phyloP scores from a whole-genome alignment of 2,888 invertebrate species.

The Lasioglossum villosulum region DNA sequence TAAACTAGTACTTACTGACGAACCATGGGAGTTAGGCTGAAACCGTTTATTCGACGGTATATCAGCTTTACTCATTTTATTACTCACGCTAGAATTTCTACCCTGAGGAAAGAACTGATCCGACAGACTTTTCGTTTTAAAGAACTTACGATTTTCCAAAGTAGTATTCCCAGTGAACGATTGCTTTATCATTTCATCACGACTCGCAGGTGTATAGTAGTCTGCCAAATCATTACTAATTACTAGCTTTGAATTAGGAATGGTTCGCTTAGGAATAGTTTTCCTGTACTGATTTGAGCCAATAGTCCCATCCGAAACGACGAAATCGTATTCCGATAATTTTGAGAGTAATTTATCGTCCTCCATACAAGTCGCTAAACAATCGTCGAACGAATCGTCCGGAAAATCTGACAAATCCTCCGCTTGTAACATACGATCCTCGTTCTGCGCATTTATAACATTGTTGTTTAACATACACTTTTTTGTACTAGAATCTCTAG shows the following conservation, averaged over 20 bases:
- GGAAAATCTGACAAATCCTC: slow-evolving; percentile 48
- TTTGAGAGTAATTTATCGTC: slow-evolving; percentile 62
- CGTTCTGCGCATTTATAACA: background rate
- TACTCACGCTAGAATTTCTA: slow-evolving; percentile 17
- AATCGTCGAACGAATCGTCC: slow-evolving; percentile 79
- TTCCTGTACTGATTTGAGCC: background rate
- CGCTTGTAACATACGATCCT: slow-evolving; percentile 9
- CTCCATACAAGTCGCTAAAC: slow-evolving; percentile 71
- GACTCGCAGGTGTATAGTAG: background rate
- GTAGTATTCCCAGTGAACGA: slow-evolving; percentile 3
- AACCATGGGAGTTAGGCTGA: slow-evolving; percentile 8
- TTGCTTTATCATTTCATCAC: background rate
- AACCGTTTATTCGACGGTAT: slow-evolving; percentile 27
- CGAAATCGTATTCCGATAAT: slow-evolving; percentile 39
- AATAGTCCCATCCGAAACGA: background rate
- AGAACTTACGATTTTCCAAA: slow-evolving; percentile 72
- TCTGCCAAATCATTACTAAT: slow-evolving; percentile 18
- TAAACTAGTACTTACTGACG: slow-evolving; percentile 70
- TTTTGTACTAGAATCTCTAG: background rate
- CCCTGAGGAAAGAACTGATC: slow-evolving; percentile 68
- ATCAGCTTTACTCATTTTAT: slow-evolving; percentile 21
- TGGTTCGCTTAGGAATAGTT: slow-evolving; percentile 20
- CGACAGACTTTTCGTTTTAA: slow-evolving; percentile 76
- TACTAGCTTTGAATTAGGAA: background rate
- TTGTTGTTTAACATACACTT: slow-evolving; percentile 43